phyloP scores from a whole-genome alignment of 2,113 vertebrate genomes.

The Porphyrio hochstetteri region DNA sequence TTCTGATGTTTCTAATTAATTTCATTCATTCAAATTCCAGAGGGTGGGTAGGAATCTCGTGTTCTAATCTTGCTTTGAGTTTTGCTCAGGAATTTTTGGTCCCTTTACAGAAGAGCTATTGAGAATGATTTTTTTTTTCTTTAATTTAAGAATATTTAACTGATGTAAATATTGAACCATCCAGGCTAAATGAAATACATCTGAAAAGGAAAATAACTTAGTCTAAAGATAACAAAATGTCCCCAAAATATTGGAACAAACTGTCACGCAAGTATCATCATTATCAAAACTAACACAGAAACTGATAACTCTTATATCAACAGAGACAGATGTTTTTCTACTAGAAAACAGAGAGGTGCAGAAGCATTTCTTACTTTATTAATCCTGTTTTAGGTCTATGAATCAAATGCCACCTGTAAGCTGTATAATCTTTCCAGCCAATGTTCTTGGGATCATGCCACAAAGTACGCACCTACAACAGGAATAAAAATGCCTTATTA shows the following conservation, averaged over 20 bases:
- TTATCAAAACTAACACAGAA: not conserved
- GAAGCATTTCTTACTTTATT: conserved; percentile 84
- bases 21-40: conserved; percentile 48
- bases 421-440: conserved; percentile 98
- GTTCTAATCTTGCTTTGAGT: conserved; percentile 13
- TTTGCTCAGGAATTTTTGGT: conserved; percentile 15
- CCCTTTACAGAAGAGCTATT: not conserved
- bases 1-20: conserved; percentile 53
- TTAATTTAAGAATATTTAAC: not conserved
- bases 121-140: not conserved
- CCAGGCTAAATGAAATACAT: conserved; percentile 12
- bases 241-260: not conserved
- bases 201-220: not conserved
- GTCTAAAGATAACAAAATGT: not conserved
- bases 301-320: not conserved
- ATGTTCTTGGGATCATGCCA: conserved; percentile 98
- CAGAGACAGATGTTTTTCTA: not conserved
- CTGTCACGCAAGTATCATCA: not conserved
- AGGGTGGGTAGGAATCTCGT: not conserved
- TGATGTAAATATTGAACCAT: conserved; percentile 4
- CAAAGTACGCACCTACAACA: conserved; percentile 87
- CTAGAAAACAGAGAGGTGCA: not conserved
- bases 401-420: conserved; percentile 97
- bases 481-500: not conserved
- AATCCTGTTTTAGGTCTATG: conserved; percentile 97